phyloP scores from a whole-genome alignment of 2,888 invertebrate genomes.

The Gymnoscelis rufifasciata region DNA sequence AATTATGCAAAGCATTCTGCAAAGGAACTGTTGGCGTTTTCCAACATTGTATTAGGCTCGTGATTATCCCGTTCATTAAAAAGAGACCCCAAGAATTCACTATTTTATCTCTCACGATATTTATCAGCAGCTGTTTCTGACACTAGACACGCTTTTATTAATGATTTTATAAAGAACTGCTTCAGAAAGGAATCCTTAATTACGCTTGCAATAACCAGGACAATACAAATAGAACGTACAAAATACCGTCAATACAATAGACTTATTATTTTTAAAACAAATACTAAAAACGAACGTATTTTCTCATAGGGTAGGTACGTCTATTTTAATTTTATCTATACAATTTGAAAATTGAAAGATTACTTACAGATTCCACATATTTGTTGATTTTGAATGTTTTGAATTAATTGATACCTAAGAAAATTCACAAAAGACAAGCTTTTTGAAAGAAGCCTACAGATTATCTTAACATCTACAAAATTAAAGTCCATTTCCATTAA shows the following conservation, averaged over 20 bases:
- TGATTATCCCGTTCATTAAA: no score
- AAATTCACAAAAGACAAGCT: background rate
- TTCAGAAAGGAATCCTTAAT: background rate
- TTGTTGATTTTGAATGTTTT: no score
- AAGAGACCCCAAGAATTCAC: conserved; percentile 23
- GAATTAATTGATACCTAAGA: background rate
- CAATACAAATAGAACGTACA: background rate
- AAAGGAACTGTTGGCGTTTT: no score
- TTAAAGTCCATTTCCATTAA: conserved; percentile 16
- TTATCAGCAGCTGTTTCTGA: conserved; percentile 15
- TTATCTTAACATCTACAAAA: conserved; percentile 9
- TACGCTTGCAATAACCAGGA: background rate
- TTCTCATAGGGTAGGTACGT: no score
- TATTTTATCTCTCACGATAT: conserved; percentile 13
- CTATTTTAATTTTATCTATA: no score
- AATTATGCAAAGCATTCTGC: no score
- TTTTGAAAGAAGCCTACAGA: background rate
- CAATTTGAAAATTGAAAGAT: no score
- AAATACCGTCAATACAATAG: no score
- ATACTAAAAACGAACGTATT: no score
- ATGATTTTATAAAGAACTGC: background rate
- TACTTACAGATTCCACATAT: no score
- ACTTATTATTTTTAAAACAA: no score
- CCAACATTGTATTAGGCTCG: no score
- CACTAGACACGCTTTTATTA: conserved; percentile 7